Conservation (phyloP, 2,113 vertebrate species). For the Psammodynastes pulverulentus region DNA sequence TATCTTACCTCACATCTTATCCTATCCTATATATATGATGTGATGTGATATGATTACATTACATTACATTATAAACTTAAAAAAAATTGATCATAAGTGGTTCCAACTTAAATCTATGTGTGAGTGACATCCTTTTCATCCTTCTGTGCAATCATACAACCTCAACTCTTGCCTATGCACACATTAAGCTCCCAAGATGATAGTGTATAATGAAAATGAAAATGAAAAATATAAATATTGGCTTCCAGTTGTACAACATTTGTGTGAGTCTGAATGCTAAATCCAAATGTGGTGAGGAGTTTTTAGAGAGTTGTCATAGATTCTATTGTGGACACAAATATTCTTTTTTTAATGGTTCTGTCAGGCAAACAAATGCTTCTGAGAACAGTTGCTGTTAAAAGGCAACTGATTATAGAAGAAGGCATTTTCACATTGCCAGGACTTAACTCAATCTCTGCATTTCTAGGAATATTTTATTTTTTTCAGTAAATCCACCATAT, state of each 20-base stretch:
- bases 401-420: conserved; percentile 26
- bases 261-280: conserved; percentile 42
- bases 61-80: background rate
- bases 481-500: conserved; percentile 32
- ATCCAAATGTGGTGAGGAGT: conserved; percentile 40
- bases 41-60: too few species aligned
- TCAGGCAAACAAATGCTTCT: conserved; percentile 48
- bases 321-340: conserved; percentile 51
- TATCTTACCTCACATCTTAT: too few species aligned
- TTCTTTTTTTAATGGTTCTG: conserved; percentile 45
- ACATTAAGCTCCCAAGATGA: background rate
- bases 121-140: background rate
- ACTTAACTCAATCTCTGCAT: conserved; percentile 48
- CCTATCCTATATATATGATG: too few species aligned
- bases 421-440: conserved; percentile 46
- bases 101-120: background rate
- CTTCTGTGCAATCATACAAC: background rate
- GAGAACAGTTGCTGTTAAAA: conserved; percentile 37
- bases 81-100: background rate
- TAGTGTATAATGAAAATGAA: conserved; percentile 46
- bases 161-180: background rate
- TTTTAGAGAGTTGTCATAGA: conserved; percentile 11
- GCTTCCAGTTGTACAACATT: conserved; percentile 41
- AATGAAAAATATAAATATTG: conserved; percentile 13
- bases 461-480: conserved; percentile 57